phyloP scores from a whole-genome alignment of 2,888 invertebrate species.

The Cryptophagus acutangulus region DNA sequence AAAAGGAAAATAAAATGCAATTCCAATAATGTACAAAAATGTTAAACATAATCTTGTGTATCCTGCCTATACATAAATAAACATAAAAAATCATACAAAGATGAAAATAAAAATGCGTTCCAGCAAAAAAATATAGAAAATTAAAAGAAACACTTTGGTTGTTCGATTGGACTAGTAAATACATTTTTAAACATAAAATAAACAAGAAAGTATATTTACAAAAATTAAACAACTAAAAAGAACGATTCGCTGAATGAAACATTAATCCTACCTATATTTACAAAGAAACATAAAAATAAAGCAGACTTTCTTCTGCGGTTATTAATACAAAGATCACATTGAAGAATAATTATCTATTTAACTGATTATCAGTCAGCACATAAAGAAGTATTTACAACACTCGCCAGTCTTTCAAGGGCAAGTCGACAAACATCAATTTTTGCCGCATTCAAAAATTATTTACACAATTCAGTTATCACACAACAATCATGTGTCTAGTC shows the following conservation, averaged over 20 bases:
- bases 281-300: slow-evolving; percentile 27
- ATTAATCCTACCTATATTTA: slow-evolving; percentile 25
- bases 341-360: slow-evolving; percentile 29
- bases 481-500: slow-evolving; percentile 3
- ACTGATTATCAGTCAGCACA: slow-evolving; percentile 42
- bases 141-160: slow-evolving; percentile 44
- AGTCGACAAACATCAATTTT: slow-evolving; percentile 2
- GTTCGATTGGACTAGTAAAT: slow-evolving; percentile 47
- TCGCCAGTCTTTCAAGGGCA: too few relatives aligned
- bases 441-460: slow-evolving; percentile 4
- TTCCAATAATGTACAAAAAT: slow-evolving; percentile 8
- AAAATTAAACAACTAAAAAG: slow-evolving; percentile 7
- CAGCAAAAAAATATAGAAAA: slow-evolving; percentile 23
- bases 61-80: slow-evolving; percentile 22
- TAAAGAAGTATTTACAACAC: too few relatives aligned
- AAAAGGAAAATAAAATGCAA: slow-evolving; percentile 28
- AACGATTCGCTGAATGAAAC: slow-evolving; percentile 2
- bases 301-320: slow-evolving; percentile 18
- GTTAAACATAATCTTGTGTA: neutral
- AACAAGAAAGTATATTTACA: slow-evolving; percentile 14
- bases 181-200: too few relatives aligned
- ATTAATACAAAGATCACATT: slow-evolving; percentile 29
- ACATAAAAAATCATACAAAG: slow-evolving; percentile 19
- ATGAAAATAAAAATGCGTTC: slow-evolving; percentile 20
- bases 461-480: neutral